Conservation (phyloP, 2,113 vertebrate species). For the Gymnocephalus cernua region DNA sequence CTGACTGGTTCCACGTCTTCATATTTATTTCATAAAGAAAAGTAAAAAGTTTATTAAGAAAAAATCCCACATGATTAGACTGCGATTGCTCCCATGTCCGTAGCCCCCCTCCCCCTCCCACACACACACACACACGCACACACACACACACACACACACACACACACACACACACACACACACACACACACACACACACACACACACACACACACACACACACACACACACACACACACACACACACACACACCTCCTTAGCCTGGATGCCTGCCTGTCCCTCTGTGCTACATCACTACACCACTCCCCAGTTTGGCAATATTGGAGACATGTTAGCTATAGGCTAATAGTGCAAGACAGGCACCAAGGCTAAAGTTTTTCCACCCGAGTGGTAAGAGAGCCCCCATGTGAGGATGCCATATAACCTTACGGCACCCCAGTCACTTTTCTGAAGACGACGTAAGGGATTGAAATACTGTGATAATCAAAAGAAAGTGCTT, state of each 20-base stretch:
- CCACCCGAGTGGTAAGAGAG: slow-evolving; percentile 50
- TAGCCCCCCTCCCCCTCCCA: slow-evolving; percentile 8
- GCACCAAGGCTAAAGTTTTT: slow-evolving; percentile 64
- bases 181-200: neutral
- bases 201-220: neutral
- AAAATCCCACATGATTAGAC: slow-evolving; percentile 75
- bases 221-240: neutral
- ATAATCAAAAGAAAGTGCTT: slow-evolving; percentile 82
- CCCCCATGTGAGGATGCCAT: slow-evolving; percentile 59
- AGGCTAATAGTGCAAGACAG: slow-evolving; percentile 70
- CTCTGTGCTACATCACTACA: slow-evolving; percentile 62
- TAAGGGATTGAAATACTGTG: slow-evolving; percentile 75
- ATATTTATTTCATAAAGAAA: slow-evolving; percentile 85
- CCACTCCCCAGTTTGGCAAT: slow-evolving; percentile 77
- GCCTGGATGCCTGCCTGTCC: slow-evolving; percentile 71
- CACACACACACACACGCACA: too few species aligned
- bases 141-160: neutral
- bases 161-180: neutral
- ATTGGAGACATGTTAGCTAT: slow-evolving; percentile 64
- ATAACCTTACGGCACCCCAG: slow-evolving; percentile 63
- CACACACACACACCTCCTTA: slow-evolving; percentile 1
- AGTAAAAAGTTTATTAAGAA: slow-evolving; percentile 81
- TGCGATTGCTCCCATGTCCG: slow-evolving; percentile 46
- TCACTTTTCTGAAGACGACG: slow-evolving; percentile 74
- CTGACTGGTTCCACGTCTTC: slow-evolving; percentile 70